Percentiles rank a stretch among this genome's conserved stretches.
Evolutionary conservation across 2,113 vertebrate genomes (phyloP).

Genomic region (Etheostoma spectabile): DNA sequence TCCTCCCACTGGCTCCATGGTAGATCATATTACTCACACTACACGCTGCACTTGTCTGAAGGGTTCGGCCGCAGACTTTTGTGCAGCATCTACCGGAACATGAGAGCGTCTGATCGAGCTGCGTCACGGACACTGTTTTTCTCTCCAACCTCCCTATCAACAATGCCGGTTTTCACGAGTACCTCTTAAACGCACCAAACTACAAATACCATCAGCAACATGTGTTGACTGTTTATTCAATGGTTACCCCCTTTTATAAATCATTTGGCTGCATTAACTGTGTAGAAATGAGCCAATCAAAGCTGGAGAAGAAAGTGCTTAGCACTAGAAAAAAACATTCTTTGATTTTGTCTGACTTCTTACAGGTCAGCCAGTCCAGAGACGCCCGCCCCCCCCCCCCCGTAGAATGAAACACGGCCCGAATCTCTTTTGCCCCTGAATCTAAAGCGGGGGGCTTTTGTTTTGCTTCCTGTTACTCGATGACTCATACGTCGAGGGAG

Average conservation of each 20-base stretch:
- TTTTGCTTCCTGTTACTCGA: conserved; percentile 35
- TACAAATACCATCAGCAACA: not conserved
- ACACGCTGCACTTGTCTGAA: conserved; percentile 2
- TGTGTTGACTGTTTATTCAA: conserved; percentile 19
- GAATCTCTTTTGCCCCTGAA: conserved; percentile 25
- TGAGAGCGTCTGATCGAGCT: not conserved
- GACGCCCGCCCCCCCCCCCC: conserved; percentile 31
- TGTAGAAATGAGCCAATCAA: not conserved
- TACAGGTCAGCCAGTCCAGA: not conserved
- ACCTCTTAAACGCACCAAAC: conserved; percentile 39
- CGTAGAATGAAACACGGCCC: conserved; percentile 30
- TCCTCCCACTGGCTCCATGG: conserved; percentile 11
- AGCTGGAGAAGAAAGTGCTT: not conserved
- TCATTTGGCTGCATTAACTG: not conserved
- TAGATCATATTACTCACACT: conserved; percentile 26
- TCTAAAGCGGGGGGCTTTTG: conserved; percentile 29
- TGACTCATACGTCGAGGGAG: conserved; percentile 64
- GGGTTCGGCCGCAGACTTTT: conserved; percentile 9
- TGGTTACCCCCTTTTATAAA: conserved; percentile 11
- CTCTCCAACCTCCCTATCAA: not conserved
- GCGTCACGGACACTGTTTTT: not conserved
- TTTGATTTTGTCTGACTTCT: not conserved
- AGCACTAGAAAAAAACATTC: not conserved
- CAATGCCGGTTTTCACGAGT: conserved; percentile 13
- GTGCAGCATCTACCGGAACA: conserved; percentile 30